Conservation (phyloP, 2,113 vertebrate genomes). For the Cisticola juncidis region DNA sequence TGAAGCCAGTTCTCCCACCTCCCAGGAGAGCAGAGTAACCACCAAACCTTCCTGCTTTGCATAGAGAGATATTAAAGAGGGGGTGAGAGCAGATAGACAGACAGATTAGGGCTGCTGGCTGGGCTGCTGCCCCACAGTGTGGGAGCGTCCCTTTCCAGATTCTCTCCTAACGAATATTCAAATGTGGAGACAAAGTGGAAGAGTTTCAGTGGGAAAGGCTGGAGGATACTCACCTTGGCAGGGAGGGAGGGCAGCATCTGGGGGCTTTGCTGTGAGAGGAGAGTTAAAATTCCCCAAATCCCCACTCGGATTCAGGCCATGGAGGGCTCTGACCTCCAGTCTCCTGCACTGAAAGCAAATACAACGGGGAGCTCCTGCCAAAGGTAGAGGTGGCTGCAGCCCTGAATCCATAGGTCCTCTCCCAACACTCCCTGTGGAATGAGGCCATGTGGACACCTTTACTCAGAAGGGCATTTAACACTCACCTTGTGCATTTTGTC, state of each 20-base stretch:
- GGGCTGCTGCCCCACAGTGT: not conserved
- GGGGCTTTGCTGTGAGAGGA: not conserved
- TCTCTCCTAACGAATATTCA: conserved; percentile 23
- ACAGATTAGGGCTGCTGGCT: conserved; percentile 27
- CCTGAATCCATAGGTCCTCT: not conserved
- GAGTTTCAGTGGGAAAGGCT: not conserved
- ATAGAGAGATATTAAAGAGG: not conserved
- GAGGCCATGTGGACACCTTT: not conserved
- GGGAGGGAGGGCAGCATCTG: not conserved
- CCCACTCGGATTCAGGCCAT: not conserved
- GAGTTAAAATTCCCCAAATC: not conserved
- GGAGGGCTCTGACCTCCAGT: not conserved
- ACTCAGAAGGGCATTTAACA: not conserved
- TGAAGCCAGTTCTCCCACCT: conserved; percentile 33
- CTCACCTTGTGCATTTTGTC: not conserved
- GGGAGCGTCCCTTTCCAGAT: not conserved
- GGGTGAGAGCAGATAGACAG: not conserved
- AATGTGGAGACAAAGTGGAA: not conserved
- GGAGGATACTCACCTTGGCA: not conserved
- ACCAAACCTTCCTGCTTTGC: conserved; percentile 40
- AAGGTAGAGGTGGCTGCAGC: not conserved
- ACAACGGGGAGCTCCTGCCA: not conserved
- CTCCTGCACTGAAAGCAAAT: not conserved
- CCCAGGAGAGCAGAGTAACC: not conserved
- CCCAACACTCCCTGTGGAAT: not conserved